A percentile compares a stretch with the other conserved stretches of the same genome.
Conservation (phyloP, 2,113 vertebrate species). For the Anser cygnoides region DNA sequence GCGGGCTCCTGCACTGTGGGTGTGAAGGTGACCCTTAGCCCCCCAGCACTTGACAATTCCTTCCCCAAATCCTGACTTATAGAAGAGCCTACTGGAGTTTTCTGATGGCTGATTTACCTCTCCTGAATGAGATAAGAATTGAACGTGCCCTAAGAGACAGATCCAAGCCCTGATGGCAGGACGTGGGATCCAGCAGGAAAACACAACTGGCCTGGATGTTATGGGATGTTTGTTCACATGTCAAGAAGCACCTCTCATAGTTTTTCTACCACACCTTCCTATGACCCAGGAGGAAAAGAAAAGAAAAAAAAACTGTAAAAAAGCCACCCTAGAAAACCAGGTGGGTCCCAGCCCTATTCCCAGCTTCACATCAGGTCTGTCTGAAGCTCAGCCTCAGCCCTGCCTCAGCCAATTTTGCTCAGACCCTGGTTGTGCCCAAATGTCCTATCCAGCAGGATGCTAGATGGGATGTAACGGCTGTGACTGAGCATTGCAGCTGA, state of each 20-base stretch:
- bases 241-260: background rate
- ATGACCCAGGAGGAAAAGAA: background rate
- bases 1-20: background rate
- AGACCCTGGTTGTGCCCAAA: background rate
- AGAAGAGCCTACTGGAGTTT: background rate
- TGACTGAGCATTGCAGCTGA: background rate
- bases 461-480: fast-evolving
- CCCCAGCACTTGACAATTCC: background rate
- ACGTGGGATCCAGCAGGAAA: background rate
- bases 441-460: fast-evolving
- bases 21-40: background rate
- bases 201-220: background rate
- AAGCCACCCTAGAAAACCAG: background rate
- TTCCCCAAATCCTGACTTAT: background rate
- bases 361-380: background rate
- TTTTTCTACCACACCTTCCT: background rate
- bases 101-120: background rate
- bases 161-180: background rate
- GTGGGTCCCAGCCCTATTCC: background rate
- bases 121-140: background rate
- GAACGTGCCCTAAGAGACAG: background rate
- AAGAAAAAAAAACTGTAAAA: background rate
- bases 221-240: background rate
- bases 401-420: background rate
- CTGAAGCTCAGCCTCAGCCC: background rate